Percentiles rank a stretch among this genome's conserved stretches.
phyloP scores from a whole-genome alignment of 2,888 invertebrate species.

The Alcis repandata region DNA sequence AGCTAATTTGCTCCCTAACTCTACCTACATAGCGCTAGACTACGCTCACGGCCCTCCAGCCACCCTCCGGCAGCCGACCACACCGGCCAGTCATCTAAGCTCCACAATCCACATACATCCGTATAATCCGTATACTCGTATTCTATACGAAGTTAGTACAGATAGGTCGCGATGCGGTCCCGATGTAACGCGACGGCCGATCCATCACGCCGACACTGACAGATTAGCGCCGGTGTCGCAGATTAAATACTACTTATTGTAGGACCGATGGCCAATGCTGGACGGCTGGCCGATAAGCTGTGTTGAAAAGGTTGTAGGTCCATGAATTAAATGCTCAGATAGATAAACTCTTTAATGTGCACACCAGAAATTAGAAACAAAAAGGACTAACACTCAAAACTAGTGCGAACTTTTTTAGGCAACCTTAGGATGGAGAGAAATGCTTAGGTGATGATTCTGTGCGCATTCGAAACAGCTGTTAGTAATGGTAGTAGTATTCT shows the following conservation, averaged over 20 bases:
- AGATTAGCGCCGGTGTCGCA: conserved; percentile 55
- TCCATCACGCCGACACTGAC: conserved; percentile 78
- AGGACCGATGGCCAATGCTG: conserved; percentile 8
- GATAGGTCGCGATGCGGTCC: conserved; percentile 15
- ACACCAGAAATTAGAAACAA: no score
- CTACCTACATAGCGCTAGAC: not conserved
- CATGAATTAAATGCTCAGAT: not conserved
- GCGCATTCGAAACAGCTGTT: no score
- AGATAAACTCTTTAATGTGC: no score
- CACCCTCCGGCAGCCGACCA: conserved; percentile 3
- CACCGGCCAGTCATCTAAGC: conserved; percentile 24
- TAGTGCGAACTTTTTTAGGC: no score
- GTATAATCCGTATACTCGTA: conserved; percentile 8
- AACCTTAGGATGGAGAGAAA: no score
- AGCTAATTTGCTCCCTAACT: no score
- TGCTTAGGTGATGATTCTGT: no score
- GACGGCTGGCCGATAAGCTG: conserved; percentile 9
- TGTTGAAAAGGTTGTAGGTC: not conserved
- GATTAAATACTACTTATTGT: conserved; percentile 19
- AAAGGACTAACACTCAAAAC: no score
- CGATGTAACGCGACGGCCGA: conserved; percentile 52
- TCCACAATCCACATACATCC: conserved; percentile 21
- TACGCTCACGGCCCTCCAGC: not conserved
- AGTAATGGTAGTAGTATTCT: no score
- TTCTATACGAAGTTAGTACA: no score